Evolutionary conservation across 2,113 vertebrate genomes (phyloP), one percentile per base, ranked within the genome.

Genomic region (Urocitellus parryii): DNA sequence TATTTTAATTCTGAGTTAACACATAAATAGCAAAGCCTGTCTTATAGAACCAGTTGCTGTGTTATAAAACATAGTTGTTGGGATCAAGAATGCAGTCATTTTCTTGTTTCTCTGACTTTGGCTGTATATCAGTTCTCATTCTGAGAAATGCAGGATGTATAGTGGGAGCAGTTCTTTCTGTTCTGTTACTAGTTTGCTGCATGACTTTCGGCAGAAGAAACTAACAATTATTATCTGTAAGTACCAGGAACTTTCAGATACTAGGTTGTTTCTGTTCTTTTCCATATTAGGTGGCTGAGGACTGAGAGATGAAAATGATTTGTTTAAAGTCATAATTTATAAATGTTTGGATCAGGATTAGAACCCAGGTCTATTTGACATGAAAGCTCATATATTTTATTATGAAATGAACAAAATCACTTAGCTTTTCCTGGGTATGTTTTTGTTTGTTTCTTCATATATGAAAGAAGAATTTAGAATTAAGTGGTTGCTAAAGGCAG

Each of bases 1-100:
- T 95, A 63, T 20, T 94, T 91, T 74, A 94, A 67, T 93, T 97
- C 63, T 65, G n/a, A 93, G 29, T 82, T 94, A 96, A 67, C 42
- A 87, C 13, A 34, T 70, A 29, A 80, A 83, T n/a, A 76, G 25
- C 29, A 92, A 83, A 93, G 37, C 51, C 34, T 93, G 12, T 96
- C 32, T 96, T 53, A 76, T 0, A 76, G 24, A 70, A 32, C 56
- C 61, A 39, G 29, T 80, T 77, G n/a, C 51, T 93, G 4, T 87
- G 58, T 24, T 73, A 42, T 76, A 65, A 81, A 87, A 79, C 20
- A 51, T 18, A 94, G 42, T 90, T 91, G 76, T 27, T 90, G 77
- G 34, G 77, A 18, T 90, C 42, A 63, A 25, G 58, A 94, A 58
- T 32, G 37, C 51, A 74, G 7, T 67, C 61, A 32, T 92, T 88